A percentile compares a stretch with the other conserved stretches of the same genome.
Evolutionary conservation across 2,797 vertebrate genomes (phyloP).

Genomic region (Malacoraja senta): DNA sequence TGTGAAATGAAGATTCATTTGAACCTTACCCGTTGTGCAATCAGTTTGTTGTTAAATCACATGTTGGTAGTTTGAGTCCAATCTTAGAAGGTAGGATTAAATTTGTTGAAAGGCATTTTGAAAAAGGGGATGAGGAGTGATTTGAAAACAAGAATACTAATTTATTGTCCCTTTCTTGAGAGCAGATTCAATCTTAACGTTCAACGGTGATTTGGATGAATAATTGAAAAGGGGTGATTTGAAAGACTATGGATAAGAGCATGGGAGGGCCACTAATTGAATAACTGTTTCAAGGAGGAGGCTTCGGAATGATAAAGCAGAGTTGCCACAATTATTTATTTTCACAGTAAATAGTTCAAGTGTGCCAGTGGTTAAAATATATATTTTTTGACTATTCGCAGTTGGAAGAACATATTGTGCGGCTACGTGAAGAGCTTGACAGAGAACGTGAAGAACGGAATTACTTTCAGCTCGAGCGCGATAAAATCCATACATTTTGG

Average conservation of each 20-base stretch:
- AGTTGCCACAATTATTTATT: not conserved
- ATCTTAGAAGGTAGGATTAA: not conserved
- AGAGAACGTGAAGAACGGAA: constrained; percentile 77
- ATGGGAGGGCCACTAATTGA: not conserved
- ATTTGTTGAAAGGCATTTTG: not conserved
- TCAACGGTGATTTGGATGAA: not conserved
- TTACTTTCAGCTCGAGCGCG: constrained; percentile 80
- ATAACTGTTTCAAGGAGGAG: not conserved
- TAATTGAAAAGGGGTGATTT: not conserved
- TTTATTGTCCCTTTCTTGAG: not conserved
- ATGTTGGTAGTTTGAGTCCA: not conserved
- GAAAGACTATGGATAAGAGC: not conserved
- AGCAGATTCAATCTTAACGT: not conserved
- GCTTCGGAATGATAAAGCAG: not conserved
- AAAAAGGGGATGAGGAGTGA: not conserved
- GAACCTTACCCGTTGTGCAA: not conserved
- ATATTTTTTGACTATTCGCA: constrained; percentile 44
- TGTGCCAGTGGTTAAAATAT: not conserved
- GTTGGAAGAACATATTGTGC: constrained; percentile 67
- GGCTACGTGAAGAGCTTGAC: constrained; percentile 72
- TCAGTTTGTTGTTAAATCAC: not conserved
- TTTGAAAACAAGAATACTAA: too few relatives aligned
- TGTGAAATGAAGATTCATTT: not conserved
- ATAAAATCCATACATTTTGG: constrained; percentile 72
- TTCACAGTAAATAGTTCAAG: not conserved